Conservation (phyloP, 1,140 invertebrate species). For the Tachypleus tridentatus region DNA sequence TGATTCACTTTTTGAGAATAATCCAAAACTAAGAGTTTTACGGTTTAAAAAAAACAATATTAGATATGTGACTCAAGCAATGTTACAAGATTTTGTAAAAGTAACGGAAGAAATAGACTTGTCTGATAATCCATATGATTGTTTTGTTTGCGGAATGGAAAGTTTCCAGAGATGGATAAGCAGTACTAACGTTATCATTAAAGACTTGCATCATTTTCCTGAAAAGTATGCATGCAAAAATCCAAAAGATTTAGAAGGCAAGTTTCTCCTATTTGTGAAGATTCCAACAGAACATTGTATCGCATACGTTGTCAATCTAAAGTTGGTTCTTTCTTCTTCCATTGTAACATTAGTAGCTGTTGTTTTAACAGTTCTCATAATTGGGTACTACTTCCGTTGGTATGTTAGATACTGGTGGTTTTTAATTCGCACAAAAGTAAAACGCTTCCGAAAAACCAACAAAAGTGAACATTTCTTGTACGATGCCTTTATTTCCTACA, state of each 20-base stretch:
- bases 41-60: constrained; percentile 40
- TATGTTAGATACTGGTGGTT: constrained; percentile 44
- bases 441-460: constrained; percentile 1
- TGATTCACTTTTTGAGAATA: background rate
- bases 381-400: constrained; percentile 32
- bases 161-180: constrained; percentile 10
- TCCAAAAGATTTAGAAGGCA: constrained; percentile 23
- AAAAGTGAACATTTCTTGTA: constrained; percentile 36
- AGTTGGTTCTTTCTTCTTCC: constrained; percentile 33
- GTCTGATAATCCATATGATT: constrained; percentile 41
- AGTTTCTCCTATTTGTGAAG: constrained; percentile 1
- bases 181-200: background rate
- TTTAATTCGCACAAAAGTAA: constrained; percentile 32
- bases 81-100: constrained; percentile 41
- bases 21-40: constrained; percentile 3
- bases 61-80: constrained; percentile 38
- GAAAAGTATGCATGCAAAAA: constrained; percentile 30
- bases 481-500: constrained; percentile 54
- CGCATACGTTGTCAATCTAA: constrained; percentile 30
- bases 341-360: constrained; percentile 30
- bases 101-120: constrained; percentile 35
- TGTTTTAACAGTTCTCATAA: constrained; percentile 25
- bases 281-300: constrained; percentile 2
- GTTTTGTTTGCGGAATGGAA: constrained; percentile 23
- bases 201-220: constrained; percentile 11